Evolutionary conservation across 2,888 invertebrate species (phyloP).

Genomic region (Chaitophorus viminalis): DNA sequence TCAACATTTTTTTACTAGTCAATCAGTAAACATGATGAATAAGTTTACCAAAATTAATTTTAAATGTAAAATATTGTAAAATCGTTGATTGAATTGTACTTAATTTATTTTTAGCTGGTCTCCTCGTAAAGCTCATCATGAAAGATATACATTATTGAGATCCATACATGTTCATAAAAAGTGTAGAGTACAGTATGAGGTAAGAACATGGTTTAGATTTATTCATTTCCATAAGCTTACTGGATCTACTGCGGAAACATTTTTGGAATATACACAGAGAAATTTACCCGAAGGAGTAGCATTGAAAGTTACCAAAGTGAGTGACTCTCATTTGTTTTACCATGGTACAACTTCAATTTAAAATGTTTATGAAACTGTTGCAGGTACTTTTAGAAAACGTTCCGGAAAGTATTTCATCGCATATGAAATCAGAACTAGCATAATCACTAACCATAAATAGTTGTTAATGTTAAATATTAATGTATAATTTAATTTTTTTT

Average conservation of each 20-base stretch:
- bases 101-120: slow-evolving; percentile 74
- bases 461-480: not conserved
- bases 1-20: no score
- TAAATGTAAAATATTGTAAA: no score
- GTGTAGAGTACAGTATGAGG: slow-evolving; percentile 94
- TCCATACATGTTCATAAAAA: slow-evolving; percentile 92
- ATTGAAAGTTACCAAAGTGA: slow-evolving; percentile 85
- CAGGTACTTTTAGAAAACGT: slow-evolving; percentile 49
- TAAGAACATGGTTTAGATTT: slow-evolving; percentile 89
- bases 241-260: slow-evolving; percentile 94
- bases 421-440: not conserved
- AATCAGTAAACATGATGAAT: no score
- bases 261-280: slow-evolving; percentile 93
- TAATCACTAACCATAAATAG: not conserved
- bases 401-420: slow-evolving; percentile 45
- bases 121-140: slow-evolving; percentile 77
- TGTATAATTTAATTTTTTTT: not conserved
- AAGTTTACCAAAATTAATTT: no score
- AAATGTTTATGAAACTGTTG: slow-evolving; percentile 9
- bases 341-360: not conserved
- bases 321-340: not conserved
- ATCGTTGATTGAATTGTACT: slow-evolving; percentile 27
- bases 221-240: slow-evolving; percentile 86
- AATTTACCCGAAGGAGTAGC: slow-evolving; percentile 98
- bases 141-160: slow-evolving; percentile 83